Evolutionary conservation across 2,113 vertebrate species (phyloP).

Genomic region (Chiloscyllium plagiosum): DNA sequence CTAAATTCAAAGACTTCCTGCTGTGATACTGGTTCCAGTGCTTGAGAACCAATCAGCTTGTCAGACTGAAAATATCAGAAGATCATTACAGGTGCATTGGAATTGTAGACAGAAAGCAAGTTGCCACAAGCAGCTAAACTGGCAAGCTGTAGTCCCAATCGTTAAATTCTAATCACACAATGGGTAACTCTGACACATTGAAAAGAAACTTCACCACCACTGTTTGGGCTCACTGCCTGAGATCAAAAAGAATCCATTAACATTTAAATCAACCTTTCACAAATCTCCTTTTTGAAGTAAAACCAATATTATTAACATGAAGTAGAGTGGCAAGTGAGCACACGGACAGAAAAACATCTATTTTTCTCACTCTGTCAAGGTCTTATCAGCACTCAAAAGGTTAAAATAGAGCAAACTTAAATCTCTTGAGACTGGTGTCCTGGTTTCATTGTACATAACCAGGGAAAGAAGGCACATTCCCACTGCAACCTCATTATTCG

Average conservation of each 20-base stretch:
- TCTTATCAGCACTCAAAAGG: background rate
- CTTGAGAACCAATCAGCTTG: background rate
- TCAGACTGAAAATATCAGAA: background rate
- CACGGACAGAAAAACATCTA: background rate
- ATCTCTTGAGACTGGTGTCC: background rate
- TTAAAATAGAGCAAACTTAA: background rate
- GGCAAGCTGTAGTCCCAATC: background rate
- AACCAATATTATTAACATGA: background rate
- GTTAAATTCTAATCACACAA: background rate
- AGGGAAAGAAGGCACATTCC: background rate
- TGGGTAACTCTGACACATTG: background rate
- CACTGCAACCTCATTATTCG: background rate
- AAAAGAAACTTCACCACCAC: background rate
- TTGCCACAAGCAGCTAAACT: background rate
- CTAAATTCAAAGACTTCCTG: background rate
- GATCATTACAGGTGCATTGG: background rate
- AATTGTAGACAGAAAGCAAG: background rate
- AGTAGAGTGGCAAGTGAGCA: background rate
- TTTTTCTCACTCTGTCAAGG: background rate
- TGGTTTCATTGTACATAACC: background rate
- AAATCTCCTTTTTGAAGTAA: background rate
- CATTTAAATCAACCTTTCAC: background rate
- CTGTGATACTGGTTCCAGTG: background rate
- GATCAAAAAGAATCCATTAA: background rate
- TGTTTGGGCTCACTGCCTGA: background rate